These are phyloP conservation scores for Brachyptera putata DNA, from an alignment of 2,888 invertebrate genomes.

Conservation along the genomic window DNA sequence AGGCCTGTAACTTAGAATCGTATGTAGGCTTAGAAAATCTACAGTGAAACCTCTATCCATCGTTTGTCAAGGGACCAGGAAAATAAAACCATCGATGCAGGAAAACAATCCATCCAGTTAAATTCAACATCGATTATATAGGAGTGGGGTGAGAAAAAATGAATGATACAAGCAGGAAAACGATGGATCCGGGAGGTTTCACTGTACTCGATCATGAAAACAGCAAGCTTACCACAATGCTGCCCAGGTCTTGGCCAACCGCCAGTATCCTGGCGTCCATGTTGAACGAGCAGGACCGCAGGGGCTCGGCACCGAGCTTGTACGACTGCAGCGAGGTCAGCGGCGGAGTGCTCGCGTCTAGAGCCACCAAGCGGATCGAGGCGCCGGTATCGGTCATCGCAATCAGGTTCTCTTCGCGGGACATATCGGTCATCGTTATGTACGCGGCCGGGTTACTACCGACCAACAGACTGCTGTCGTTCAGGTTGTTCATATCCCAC, in stretches of 20 bases:
- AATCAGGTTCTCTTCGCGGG: conserved; percentile 33
- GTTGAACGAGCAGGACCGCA: conserved; percentile 43
- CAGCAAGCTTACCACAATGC: conserved; percentile 59
- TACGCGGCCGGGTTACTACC: not conserved
- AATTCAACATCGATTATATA: no score
- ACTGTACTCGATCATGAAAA: no score
- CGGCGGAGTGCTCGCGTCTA: conserved; percentile 33
- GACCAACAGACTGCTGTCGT: not conserved
- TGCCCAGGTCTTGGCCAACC: conserved; percentile 58
- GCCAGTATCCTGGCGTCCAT: conserved; percentile 57
- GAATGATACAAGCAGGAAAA: no score
- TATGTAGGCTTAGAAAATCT: no score
- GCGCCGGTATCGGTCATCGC: conserved; percentile 35
- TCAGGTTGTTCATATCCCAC: not conserved
- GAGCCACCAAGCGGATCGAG: conserved; percentile 29
- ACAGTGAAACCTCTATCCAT: no score
- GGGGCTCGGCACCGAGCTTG: conserved; percentile 32
- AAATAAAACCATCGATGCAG: no score
- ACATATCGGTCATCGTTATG: conserved; percentile 35
- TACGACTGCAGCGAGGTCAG: conserved; percentile 37
- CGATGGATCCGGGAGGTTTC: no score
- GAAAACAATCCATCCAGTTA: no score
- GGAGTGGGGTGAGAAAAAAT: no score
- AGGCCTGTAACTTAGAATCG: no score
- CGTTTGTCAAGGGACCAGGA: no score